These are phyloP conservation scores for Trichogramma dendrolimi DNA, from an alignment of 2,888 invertebrate genomes.

Conservation along the genomic window DNA sequence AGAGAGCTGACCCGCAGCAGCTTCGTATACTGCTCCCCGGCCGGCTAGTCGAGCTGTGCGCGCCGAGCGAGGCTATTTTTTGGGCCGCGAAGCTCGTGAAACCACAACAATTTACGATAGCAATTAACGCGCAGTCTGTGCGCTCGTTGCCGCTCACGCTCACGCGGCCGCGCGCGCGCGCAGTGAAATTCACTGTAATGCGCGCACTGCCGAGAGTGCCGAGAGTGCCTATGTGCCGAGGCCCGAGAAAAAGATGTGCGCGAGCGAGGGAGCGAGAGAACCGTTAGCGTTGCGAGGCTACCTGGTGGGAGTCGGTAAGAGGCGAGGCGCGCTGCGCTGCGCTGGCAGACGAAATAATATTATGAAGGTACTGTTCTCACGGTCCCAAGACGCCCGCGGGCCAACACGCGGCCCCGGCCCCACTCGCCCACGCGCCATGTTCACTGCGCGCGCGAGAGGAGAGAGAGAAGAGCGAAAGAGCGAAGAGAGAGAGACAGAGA, in stretches of 20 bases:
- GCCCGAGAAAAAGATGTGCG: slow-evolving; percentile 16
- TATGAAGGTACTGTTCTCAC: slow-evolving; percentile 53
- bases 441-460: slow-evolving; percentile 20
- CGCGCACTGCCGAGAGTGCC: slow-evolving; percentile 7
- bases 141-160: slow-evolving; percentile 26
- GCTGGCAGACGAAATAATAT: slow-evolving; percentile 52
- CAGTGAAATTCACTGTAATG: slow-evolving; percentile 36
- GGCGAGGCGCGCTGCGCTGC: slow-evolving; percentile 17
- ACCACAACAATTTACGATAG: slow-evolving; percentile 52
- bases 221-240: slow-evolving; percentile 10
- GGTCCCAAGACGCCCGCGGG: slow-evolving; percentile 53
- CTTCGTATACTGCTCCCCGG: neutral
- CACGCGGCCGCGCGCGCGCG: slow-evolving; percentile 32
- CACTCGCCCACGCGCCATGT: slow-evolving; percentile 45
- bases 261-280: slow-evolving; percentile 20
- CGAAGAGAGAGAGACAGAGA: slow-evolving; percentile 9
- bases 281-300: slow-evolving; percentile 9
- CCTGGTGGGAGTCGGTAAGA: slow-evolving; percentile 4
- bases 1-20: neutral
- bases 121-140: slow-evolving; percentile 51
- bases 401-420: slow-evolving; percentile 46
- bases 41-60: slow-evolving; percentile 11
- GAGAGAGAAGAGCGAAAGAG: slow-evolving; percentile 20
- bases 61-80: slow-evolving; percentile 12
- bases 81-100: slow-evolving; percentile 24